A percentile compares a stretch with the other conserved stretches of the same genome.
Evolutionary conservation across 2,113 vertebrate genomes (phyloP).

Genomic region (Onychorhynchus coronatus): DNA sequence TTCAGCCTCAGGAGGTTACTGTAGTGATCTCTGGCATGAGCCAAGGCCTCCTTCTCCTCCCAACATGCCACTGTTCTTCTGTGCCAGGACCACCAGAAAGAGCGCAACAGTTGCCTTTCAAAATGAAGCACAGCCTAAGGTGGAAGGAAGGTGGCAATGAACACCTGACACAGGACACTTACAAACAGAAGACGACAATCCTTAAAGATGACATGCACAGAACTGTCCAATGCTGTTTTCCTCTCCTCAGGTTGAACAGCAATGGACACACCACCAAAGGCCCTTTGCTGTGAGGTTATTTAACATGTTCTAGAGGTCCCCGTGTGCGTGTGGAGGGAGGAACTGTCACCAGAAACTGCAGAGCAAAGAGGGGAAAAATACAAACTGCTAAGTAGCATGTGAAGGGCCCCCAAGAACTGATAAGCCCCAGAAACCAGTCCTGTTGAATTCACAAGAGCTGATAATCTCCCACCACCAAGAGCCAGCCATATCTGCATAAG

Average conservation of each 20-base stretch:
- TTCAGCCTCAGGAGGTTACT: not conserved
- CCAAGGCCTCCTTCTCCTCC: conserved; percentile 18
- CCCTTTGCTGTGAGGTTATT: not conserved
- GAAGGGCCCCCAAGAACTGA: not conserved
- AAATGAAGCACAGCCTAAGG: conserved; percentile 82
- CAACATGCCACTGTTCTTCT: not conserved
- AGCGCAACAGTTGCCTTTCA: conserved; percentile 54
- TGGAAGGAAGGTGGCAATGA: not conserved
- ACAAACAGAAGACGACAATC: not conserved
- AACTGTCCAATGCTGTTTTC: not conserved
- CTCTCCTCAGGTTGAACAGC: not conserved
- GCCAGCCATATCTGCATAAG: not conserved
- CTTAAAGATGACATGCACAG: not conserved
- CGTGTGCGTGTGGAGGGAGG: not conserved
- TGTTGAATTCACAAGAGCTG: not conserved
- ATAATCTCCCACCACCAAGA: not conserved
- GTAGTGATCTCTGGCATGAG: conserved; percentile 48
- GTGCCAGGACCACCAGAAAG: conserved; percentile 79
- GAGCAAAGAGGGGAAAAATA: not conserved
- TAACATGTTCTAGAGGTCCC: accelerated
- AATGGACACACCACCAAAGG: not conserved
- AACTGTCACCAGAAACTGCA: not conserved
- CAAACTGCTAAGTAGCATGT: not conserved
- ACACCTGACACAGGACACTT: not conserved
- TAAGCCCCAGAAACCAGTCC: not conserved